Base-by-base conservation (phyloP, 2,888 invertebrate genomes). In the Pomacea canaliculata region DNA sequence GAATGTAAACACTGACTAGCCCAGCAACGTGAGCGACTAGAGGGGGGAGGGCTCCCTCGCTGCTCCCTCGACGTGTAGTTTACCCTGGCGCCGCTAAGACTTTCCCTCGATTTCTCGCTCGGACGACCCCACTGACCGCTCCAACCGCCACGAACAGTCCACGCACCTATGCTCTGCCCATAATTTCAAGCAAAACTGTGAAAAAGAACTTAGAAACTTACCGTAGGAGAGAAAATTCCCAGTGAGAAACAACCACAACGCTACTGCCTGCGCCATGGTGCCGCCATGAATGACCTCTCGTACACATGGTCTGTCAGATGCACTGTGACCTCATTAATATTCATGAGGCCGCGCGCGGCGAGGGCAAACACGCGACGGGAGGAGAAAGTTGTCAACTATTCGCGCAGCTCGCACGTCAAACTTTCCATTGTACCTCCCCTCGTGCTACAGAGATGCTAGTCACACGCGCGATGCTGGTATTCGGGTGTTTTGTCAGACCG, bases 251-350 rank as follows among this genome's bases (percentile, higher is more conserved):
- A 66, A 67, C 73, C 73, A 73, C 60, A 73, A 73, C 73, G 67
- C 73, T n/a, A 59, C 73, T 67, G 68, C 67, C 73, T 66, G 73
- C 73, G 73, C 67, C 73, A 73, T 73, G 48, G 60, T 68, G 73
- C 73, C 73, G 73, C 73, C 73, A 73, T 73, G 56, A 73, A 73
- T 73, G 73, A 68, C 67, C 73, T 68, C 68, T 68, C 73, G 66
- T 37, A 68, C 73, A 49, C 67, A 60, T 46, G 60, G 73, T 68
- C 59, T 68, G 73, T 68, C 67, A 46, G 56, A 59, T 67, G 73
- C 73, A 73, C 73, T 68, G 73, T 73, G 73, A 73, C 73, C 73
- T 73, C 68, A 68, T 73, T n/a, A 66, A 73, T 73, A 73, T 73
- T 73, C 68, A 73, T 73, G 73, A 68, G 59, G 73, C 68, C n/a